Evolutionary conservation across 2,888 invertebrate genomes (phyloP).

Genomic region (Bimastos eiseni): DNA sequence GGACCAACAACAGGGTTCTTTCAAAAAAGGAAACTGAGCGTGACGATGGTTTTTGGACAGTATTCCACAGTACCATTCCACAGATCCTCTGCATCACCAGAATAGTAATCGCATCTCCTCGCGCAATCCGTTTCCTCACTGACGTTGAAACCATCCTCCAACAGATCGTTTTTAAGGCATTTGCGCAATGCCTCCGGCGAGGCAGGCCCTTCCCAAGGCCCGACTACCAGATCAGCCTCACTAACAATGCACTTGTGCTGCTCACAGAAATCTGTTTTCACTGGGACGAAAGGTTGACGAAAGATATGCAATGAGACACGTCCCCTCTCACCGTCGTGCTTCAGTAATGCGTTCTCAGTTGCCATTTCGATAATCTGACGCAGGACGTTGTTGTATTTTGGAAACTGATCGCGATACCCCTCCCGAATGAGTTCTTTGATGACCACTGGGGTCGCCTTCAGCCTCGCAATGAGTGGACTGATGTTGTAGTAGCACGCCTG

Average conservation of each 20-base stretch:
- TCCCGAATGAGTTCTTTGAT: background rate
- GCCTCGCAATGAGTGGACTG: background rate
- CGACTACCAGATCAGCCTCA: background rate
- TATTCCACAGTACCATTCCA: background rate
- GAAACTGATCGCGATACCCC: background rate
- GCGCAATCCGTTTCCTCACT: background rate
- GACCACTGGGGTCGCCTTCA: background rate
- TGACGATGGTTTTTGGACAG: background rate
- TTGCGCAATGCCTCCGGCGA: background rate
- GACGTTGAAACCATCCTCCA: background rate
- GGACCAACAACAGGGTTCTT: background rate
- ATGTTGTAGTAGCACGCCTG: slow-evolving; percentile 18
- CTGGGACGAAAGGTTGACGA: background rate
- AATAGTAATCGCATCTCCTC: background rate
- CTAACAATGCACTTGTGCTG: background rate
- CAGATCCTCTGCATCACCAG: background rate
- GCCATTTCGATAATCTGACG: background rate
- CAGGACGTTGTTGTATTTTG: background rate
- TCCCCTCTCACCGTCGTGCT: background rate
- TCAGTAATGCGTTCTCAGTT: background rate
- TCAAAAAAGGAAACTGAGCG: background rate
- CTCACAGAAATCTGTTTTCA: background rate
- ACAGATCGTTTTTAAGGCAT: background rate
- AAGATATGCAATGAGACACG: background rate
- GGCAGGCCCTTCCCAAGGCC: background rate